A percentile compares a stretch with the other conserved stretches of the same genome.
phyloP scores from a whole-genome alignment of 2,888 invertebrate species.

The Pimpla rufipes region DNA sequence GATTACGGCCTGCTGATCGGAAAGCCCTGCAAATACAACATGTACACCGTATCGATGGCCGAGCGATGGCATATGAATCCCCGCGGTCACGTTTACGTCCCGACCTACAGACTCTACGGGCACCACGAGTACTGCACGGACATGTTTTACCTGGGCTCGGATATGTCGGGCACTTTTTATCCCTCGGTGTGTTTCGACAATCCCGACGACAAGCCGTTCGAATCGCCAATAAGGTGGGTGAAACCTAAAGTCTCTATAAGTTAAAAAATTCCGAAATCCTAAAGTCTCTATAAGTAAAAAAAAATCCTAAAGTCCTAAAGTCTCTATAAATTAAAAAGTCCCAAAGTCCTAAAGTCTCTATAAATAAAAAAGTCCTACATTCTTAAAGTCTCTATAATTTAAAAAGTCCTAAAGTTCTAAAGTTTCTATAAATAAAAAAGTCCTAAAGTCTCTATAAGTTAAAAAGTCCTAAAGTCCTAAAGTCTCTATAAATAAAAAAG shows the following conservation, averaged over 20 bases:
- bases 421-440: neutral
- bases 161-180: conserved; percentile 56
- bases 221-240: conserved; percentile 47
- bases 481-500: too few species aligned
- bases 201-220: conserved; percentile 29
- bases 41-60: conserved; percentile 70
- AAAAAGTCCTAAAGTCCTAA: too few species aligned
- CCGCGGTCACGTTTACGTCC: conserved; percentile 75
- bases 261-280: too few species aligned
- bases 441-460: neutral
- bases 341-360: too few species aligned
- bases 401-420: too few species aligned
- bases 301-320: too few species aligned
- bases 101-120: conserved; percentile 61
- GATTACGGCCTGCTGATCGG: conserved; percentile 79
- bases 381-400: too few species aligned
- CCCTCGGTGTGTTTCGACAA: conserved; percentile 80
- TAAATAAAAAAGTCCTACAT: too few species aligned
- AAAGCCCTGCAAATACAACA: conserved; percentile 71
- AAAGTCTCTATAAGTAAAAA: too few species aligned
- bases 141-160: conserved; percentile 67
- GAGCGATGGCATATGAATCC: conserved; percentile 77
- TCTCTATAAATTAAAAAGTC: neutral
- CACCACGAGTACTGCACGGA: conserved; percentile 82
- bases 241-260: too few species aligned